Evolutionary conservation across 2,113 vertebrate genomes (phyloP).

Genomic region (Ranitomeya imitator): DNA sequence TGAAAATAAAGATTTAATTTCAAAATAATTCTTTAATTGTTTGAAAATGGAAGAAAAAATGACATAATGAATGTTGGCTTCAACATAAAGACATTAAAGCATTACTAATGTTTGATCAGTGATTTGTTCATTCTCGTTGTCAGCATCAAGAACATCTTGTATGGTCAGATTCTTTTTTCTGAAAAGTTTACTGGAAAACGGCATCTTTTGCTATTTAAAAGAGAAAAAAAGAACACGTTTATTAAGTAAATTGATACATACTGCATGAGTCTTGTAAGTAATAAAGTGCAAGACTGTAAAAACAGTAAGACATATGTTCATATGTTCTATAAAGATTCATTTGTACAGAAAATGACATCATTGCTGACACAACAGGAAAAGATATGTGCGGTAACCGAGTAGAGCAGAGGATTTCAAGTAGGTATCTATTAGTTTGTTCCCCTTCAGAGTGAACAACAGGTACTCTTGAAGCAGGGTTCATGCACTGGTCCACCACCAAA

Average conservation of each 20-base stretch:
- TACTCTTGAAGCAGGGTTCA: too few species aligned
- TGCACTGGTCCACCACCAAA: not conserved
- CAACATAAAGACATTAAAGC: slow-evolving; percentile 24
- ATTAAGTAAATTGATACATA: slow-evolving; percentile 17
- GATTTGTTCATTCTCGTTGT: not conserved
- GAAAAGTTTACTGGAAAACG: slow-evolving; percentile 1
- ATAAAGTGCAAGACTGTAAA: not conserved
- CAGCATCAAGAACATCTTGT: slow-evolving; percentile 39
- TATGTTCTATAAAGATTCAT: not conserved
- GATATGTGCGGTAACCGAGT: not conserved
- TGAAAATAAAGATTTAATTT: slow-evolving; percentile 10
- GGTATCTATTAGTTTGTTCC: not conserved
- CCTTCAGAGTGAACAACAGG: not conserved
- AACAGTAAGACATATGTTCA: not conserved
- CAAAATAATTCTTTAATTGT: slow-evolving; percentile 30
- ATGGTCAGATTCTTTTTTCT: slow-evolving; percentile 43
- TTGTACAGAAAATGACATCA: not conserved
- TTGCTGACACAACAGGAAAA: not conserved
- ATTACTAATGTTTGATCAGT: slow-evolving; percentile 59
- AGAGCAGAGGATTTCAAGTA: not conserved
- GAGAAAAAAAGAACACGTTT: slow-evolving; percentile 23
- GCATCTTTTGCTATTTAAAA: slow-evolving; percentile 29
- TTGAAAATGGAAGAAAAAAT: slow-evolving; percentile 14
- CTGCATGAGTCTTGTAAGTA: not conserved
- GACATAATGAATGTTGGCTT: slow-evolving; percentile 25